Evolutionary conservation across 2,888 invertebrate genomes (phyloP).

Genomic region (Nomada hirtipes): DNA sequence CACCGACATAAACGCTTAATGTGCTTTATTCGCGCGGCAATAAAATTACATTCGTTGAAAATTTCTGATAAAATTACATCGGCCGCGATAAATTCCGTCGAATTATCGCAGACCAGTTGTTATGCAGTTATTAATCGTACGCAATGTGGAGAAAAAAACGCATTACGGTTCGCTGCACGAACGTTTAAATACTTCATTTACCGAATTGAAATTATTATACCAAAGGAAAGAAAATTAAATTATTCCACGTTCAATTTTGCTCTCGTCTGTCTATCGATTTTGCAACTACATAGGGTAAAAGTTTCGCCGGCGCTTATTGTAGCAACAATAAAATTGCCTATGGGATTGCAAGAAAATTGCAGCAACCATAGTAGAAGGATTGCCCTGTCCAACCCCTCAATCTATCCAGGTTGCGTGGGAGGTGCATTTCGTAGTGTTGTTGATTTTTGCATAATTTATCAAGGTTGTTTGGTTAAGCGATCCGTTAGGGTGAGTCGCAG

Average conservation of each 20-base stretch:
- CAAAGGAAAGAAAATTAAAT: background rate
- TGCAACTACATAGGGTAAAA: no score
- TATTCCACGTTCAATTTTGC: no score
- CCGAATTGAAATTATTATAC: background rate
- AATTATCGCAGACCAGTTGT: conserved; percentile 44
- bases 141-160: conserved; percentile 31
- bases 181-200: background rate
- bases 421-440: conserved; percentile 79
- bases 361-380: conserved; percentile 22
- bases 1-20: conserved; percentile 58
- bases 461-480: conserved; percentile 82
- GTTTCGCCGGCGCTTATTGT: background rate
- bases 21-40: conserved; percentile 52
- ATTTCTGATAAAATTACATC: conserved; percentile 66
- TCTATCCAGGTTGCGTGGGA: conserved; percentile 60
- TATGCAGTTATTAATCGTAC: conserved; percentile 40
- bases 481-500: conserved; percentile 77
- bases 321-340: background rate
- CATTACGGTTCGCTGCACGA: background rate
- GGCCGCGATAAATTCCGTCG: conserved; percentile 45
- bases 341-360: conserved; percentile 2
- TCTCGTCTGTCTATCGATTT: no score
- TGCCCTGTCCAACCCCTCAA: conserved; percentile 34
- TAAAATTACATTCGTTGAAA: conserved; percentile 59
- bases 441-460: conserved; percentile 84